phyloP scores from a whole-genome alignment of 2,888 invertebrate species.

The Rhogogaster chlorosoma region DNA sequence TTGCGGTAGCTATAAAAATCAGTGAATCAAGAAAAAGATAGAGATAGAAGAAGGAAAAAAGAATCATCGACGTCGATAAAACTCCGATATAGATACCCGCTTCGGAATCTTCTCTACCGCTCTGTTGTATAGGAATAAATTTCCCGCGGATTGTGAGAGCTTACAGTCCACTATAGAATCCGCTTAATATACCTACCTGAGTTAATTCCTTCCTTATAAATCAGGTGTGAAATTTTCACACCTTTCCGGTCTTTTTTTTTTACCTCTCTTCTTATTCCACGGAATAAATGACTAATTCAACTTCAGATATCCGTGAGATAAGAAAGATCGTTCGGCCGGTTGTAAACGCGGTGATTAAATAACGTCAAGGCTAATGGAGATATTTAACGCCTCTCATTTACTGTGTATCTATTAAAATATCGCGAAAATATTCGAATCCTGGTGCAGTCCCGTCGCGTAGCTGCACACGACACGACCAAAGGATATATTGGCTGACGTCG shows the following conservation, averaged over 20 bases:
- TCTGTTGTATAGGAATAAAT: neutral
- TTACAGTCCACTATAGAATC: neutral
- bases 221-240: neutral
- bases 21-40: neutral
- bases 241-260: neutral
- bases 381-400: neutral
- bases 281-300: neutral
- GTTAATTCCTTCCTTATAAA: neutral
- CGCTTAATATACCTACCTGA: neutral
- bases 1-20: neutral
- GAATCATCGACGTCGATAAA: neutral
- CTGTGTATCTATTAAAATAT: neutral
- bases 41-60: neutral
- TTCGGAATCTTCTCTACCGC: neutral
- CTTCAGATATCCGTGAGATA: neutral
- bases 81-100: neutral
- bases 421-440: conserved; percentile 30
- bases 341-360: conserved; percentile 11
- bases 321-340: neutral
- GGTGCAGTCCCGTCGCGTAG: neutral
- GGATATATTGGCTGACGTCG: neutral
- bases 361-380: conserved; percentile 27
- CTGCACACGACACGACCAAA: neutral
- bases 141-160: conserved; percentile 4
- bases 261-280: too few relatives aligned